Conservation (phyloP, 2,888 invertebrate species). For the Glaucopsyche alexis region DNA sequence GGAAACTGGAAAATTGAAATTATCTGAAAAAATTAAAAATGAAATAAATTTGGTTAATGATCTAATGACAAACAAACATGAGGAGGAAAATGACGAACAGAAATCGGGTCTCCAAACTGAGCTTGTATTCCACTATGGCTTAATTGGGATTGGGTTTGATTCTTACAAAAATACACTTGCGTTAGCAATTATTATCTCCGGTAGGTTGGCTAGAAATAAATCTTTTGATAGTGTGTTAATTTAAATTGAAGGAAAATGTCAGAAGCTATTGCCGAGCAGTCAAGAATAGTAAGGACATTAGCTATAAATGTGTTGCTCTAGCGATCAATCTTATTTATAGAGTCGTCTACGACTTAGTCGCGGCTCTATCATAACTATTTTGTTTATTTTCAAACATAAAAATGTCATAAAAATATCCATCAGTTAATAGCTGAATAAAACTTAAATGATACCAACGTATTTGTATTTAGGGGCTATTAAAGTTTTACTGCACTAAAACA, state of each 20-base stretch:
- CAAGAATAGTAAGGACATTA: conserved; percentile 32
- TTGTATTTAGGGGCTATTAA: neutral
- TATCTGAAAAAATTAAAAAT: no score
- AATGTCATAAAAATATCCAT: conserved; percentile 22
- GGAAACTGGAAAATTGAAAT: no score
- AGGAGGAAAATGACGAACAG: no score
- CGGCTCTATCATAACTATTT: conserved; percentile 30
- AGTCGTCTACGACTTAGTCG: conserved; percentile 31
- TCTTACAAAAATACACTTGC: no score
- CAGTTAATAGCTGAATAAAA: conserved; percentile 19
- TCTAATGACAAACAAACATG: no score
- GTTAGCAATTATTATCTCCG: no score
- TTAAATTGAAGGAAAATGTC: conserved; percentile 24
- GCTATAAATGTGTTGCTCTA: conserved; percentile 31
- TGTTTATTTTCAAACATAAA: conserved; percentile 31
- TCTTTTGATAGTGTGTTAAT: conserved; percentile 20
- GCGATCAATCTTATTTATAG: conserved; percentile 33
- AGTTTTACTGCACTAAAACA: neutral
- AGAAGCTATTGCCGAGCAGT: conserved; percentile 31
- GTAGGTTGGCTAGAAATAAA: neutral
- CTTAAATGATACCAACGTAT: conserved; percentile 14
- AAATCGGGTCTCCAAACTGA: no score
- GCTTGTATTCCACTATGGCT: no score
- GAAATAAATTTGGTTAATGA: no score
- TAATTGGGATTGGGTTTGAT: no score